These are phyloP conservation scores for Dicaeum eximium DNA, from an alignment of 2,113 vertebrate genomes.

Conservation along the genomic window DNA sequence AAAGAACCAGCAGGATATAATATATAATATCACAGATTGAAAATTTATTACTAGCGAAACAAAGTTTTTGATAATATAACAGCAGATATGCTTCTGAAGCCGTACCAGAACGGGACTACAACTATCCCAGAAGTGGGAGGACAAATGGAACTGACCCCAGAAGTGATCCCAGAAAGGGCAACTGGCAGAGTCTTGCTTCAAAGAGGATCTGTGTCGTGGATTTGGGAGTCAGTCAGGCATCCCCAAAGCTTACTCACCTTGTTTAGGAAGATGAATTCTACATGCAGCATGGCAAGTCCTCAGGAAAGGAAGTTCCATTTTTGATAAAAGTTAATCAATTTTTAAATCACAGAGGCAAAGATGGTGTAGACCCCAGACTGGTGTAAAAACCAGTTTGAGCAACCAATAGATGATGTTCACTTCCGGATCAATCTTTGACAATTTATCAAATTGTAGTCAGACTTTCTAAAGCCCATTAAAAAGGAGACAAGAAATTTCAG, in stretches of 20 bases:
- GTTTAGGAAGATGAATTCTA: background rate
- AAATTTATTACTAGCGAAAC: background rate
- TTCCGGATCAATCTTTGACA: background rate
- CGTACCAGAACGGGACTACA: fast-evolving
- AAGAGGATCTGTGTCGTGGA: background rate
- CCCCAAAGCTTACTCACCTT: fast-evolving
- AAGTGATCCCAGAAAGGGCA: background rate
- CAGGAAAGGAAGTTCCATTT: background rate
- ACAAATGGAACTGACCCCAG: background rate
- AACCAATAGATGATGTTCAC: background rate
- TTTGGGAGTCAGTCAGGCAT: fast-evolving
- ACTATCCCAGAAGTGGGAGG: background rate
- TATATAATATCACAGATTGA: background rate
- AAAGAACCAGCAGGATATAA: background rate
- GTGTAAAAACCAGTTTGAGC: background rate
- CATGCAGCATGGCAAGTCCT: background rate
- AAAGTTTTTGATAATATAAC: background rate
- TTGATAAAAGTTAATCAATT: background rate
- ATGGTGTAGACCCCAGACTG: background rate
- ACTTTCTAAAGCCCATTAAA: background rate
- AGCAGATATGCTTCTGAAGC: background rate
- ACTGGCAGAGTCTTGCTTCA: background rate
- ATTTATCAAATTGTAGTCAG: background rate
- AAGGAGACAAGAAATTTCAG: background rate
- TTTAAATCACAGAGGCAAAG: background rate